These are phyloP conservation scores for Oryzias sinensis DNA, from an alignment of 2,797 vertebrate species.

Conservation along the genomic window DNA sequence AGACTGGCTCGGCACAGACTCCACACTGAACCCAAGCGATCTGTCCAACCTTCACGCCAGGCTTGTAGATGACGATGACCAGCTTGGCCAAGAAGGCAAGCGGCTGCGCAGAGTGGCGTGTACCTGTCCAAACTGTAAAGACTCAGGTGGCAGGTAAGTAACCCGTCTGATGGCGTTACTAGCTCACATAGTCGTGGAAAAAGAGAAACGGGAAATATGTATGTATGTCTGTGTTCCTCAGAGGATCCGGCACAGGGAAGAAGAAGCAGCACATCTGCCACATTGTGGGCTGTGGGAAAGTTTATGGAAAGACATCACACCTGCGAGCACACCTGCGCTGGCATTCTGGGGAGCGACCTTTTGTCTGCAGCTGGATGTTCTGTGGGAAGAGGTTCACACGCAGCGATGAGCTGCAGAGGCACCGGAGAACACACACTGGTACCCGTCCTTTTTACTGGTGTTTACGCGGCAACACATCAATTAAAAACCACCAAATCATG, in stretches of 20 bases:
- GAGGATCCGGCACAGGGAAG: slow-evolving; percentile 93
- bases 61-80: slow-evolving; percentile 95
- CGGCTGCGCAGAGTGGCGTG: slow-evolving; percentile 95
- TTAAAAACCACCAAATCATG: slow-evolving; percentile 38
- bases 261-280: slow-evolving; percentile 98
- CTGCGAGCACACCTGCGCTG: slow-evolving; percentile 98
- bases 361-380: slow-evolving; percentile 98
- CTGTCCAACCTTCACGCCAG: slow-evolving; percentile 93
- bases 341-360: slow-evolving; percentile 98
- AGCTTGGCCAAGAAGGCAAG: slow-evolving; percentile 93
- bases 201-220: slow-evolving; percentile 13
- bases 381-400: slow-evolving; percentile 98
- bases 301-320: slow-evolving; percentile 96
- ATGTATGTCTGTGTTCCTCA: slow-evolving; percentile 65
- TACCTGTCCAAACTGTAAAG: slow-evolving; percentile 99
- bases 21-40: slow-evolving; percentile 95
- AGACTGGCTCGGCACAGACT: slow-evolving; percentile 95
- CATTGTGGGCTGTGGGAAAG: slow-evolving; percentile 88
- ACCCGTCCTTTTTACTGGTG: slow-evolving; percentile 33
- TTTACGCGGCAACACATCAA: slow-evolving; percentile 49
- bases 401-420: slow-evolving; percentile 97
- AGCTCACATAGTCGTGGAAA: neutral
- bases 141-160: slow-evolving; percentile 94
- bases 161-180: neutral
- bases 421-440: slow-evolving; percentile 99